Percentiles rank a stretch among this genome's conserved stretches.
phyloP scores from a whole-genome alignment of 2,113 vertebrate genomes.

The Chloroceryle aenea region DNA sequence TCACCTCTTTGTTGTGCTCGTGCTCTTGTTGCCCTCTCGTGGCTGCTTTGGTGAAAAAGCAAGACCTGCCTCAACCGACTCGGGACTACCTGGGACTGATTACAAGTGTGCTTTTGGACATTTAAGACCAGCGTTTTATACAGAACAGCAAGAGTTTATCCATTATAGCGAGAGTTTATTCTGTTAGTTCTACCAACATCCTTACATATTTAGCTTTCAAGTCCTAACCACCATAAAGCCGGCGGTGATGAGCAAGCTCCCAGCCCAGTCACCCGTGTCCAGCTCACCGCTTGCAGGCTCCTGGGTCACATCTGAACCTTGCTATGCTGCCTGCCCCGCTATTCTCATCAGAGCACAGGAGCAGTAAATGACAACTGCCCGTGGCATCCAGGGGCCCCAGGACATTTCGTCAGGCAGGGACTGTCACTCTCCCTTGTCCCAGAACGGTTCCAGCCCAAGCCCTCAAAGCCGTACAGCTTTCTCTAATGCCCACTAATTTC shows the following conservation, averaged over 20 bases:
- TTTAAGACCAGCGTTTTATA: not conserved
- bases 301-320: not conserved
- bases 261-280: not conserved
- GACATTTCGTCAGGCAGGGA: not conserved
- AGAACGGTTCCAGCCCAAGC: not conserved
- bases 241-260: not conserved
- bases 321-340: not conserved
- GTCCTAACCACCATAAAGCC: not conserved
- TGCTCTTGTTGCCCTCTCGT: conserved; percentile 66
- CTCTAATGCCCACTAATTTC: not conserved
- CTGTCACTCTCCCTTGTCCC: not conserved
- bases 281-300: not conserved
- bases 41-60: not conserved
- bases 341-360: not conserved
- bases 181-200: not conserved
- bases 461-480: not conserved
- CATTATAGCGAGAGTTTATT: not conserved
- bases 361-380: not conserved
- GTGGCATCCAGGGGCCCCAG: not conserved
- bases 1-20: not conserved
- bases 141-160: too few species aligned
- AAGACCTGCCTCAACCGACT: not conserved
- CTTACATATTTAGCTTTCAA: accelerated
- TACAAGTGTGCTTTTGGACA: accelerated
- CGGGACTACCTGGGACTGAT: accelerated